Percentiles rank a stretch among this genome's conserved stretches.
phyloP scores from a whole-genome alignment of 2,113 vertebrate genomes.

The Sceloporus undulatus region DNA sequence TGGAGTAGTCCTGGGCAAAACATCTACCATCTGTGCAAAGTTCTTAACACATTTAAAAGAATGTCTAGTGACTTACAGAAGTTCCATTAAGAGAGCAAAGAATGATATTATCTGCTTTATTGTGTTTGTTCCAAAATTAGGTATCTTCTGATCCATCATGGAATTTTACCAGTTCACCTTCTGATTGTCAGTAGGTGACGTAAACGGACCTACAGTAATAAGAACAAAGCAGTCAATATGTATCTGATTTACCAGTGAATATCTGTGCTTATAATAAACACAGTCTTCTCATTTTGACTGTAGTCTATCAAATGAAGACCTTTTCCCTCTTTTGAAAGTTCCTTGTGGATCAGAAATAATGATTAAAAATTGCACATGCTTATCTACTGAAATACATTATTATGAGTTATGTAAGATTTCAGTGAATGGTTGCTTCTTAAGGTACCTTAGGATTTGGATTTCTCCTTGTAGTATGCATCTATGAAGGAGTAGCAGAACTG shows the following conservation, averaged over 20 bases:
- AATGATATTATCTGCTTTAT: neutral
- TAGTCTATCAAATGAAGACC: neutral
- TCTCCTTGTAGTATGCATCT: neutral
- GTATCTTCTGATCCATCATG: neutral
- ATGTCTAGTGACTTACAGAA: neutral
- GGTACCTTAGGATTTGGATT: neutral
- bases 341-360: neutral
- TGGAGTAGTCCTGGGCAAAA: constrained; percentile 28
- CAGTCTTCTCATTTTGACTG: neutral
- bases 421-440: neutral
- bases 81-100: neutral
- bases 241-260: neutral
- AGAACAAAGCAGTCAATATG: neutral
- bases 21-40: neutral
- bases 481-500: neutral
- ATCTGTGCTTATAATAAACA: neutral
- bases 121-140: fast-evolving
- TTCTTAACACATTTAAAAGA: neutral
- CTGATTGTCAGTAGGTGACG: neutral
- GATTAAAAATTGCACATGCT: neutral
- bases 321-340: neutral
- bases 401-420: neutral
- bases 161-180: neutral
- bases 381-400: constrained; percentile 1
- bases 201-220: neutral